A percentile compares a stretch with the other conserved stretches of the same genome.
Evolutionary conservation across 2,797 vertebrate genomes (phyloP).

Genomic region (Nyctalus aviator): DNA sequence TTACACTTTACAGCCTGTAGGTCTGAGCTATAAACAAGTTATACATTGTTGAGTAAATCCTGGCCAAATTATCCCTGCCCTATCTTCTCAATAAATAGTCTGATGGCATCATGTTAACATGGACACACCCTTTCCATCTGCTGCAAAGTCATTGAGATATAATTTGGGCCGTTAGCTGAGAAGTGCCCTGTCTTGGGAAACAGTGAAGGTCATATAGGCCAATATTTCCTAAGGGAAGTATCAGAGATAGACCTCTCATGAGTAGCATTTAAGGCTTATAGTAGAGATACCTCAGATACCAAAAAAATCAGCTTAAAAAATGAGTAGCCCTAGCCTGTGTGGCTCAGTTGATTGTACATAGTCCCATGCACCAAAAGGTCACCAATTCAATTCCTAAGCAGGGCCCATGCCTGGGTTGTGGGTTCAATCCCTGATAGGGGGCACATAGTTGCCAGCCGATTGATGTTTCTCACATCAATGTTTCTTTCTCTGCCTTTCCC

Average conservation of each 20-base stretch:
- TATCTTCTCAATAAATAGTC: not conserved
- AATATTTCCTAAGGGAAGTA: not conserved
- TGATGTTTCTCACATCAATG: too few species aligned
- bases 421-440: too few species aligned
- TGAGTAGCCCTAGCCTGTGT: not conserved
- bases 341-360: too few species aligned
- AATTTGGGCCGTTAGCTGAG: not conserved
- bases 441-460: too few species aligned
- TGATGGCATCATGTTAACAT: not conserved
- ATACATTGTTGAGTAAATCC: not conserved
- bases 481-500: too few species aligned
- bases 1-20: not conserved
- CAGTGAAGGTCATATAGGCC: not conserved
- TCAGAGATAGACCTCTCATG: not conserved
- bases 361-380: too few species aligned
- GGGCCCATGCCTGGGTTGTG: too few species aligned
- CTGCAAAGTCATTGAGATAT: not conserved
- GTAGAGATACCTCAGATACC: not conserved
- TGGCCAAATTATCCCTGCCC: not conserved
- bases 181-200: not conserved
- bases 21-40: not conserved
- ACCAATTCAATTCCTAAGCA: too few species aligned
- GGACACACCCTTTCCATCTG: not conserved
- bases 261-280: not conserved
- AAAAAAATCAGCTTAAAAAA: not conserved